Evolutionary conservation across 2,888 invertebrate species (phyloP).

Genomic region (Hirtodrosophila confusa): DNA sequence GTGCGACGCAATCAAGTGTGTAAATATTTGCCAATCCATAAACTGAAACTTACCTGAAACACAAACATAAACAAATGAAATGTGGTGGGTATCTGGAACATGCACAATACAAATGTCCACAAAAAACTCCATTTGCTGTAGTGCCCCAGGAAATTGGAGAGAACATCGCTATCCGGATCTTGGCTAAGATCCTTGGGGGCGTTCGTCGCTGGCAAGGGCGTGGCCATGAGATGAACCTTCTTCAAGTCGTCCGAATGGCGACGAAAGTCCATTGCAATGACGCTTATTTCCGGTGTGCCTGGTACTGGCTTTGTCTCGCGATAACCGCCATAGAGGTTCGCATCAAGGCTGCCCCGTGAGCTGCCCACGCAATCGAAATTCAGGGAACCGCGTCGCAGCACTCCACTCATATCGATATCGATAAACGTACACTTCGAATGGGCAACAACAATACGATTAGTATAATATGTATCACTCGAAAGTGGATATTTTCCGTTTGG

Average conservation of each 20-base stretch:
- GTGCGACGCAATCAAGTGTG: constrained; percentile 61
- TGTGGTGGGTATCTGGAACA: constrained; percentile 87
- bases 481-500: constrained; percentile 14
- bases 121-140: constrained; percentile 87
- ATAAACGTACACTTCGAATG: neutral
- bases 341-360: constrained; percentile 73
- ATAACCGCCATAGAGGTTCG: constrained; percentile 78
- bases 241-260: constrained; percentile 81
- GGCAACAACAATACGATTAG: neutral
- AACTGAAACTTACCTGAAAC: constrained; percentile 84
- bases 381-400: constrained; percentile 81
- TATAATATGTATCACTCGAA: constrained; percentile 24
- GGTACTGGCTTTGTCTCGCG: constrained; percentile 72
- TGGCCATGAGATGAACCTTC: constrained; percentile 58
- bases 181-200: constrained; percentile 68
- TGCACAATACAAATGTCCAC: constrained; percentile 86
- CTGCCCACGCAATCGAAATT: constrained; percentile 75
- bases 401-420: constrained; percentile 78
- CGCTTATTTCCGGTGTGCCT: constrained; percentile 82
- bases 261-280: constrained; percentile 82
- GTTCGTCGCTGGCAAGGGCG: neutral
- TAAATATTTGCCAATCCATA: constrained; percentile 62
- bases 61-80: constrained; percentile 88
- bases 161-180: constrained; percentile 85
- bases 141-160: constrained; percentile 86